Base-by-base conservation (phyloP, 2,888 invertebrate genomes). In the Polietes domitor region DNA sequence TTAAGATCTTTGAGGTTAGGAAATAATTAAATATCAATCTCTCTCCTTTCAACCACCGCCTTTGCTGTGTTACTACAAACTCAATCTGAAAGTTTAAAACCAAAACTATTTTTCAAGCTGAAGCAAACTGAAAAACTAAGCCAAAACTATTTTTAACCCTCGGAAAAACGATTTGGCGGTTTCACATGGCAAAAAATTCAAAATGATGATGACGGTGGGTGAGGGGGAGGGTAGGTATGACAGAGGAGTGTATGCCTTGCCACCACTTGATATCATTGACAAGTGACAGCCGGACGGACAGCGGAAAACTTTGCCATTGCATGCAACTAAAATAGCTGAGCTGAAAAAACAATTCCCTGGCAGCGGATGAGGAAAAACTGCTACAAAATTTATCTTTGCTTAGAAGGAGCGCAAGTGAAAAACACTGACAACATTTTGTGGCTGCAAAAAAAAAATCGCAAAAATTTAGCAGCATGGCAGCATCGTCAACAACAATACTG, bases 11-110 rank as follows among this genome's bases (percentile, higher is more conserved):
- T 75, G 74, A 37, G 74, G 74, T 63, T 74, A 53, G 55, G 37
- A 70, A 41, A 70, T 80, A 80, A 80, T 80, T 80, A 77, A 80
- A 77, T 73, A 72, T 32, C 43, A 68, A 68, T 68, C 68, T 68
- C 17, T 32, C 17, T n/a, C 37, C 17, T 37, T 61, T 10, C 61
- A 26, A n/a, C n/a, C 28, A 15, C 17, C 15, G 32, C 15, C 15
- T 68, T 12, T 21, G 21, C 41, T 21, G 28, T 12, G 28, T 12
- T 12, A 15, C 6, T 2, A 37, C n/a, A 65, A 65, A 21, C 41
- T 68, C 68, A 68, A 68, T 43, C 43, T 68, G 12, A 41, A 68
- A 68, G 19, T 68, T 68, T 68, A 43, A 68, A 68, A 43, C 68
- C 68, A 43, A 9, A 65, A 41, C 65, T 65, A 65, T 65, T 65